A percentile compares a stretch with the other conserved stretches of the same genome.
These are phyloP conservation scores for Dryas iulia DNA, from an alignment of 1,140 invertebrate genomes.

Conservation along the genomic window DNA sequence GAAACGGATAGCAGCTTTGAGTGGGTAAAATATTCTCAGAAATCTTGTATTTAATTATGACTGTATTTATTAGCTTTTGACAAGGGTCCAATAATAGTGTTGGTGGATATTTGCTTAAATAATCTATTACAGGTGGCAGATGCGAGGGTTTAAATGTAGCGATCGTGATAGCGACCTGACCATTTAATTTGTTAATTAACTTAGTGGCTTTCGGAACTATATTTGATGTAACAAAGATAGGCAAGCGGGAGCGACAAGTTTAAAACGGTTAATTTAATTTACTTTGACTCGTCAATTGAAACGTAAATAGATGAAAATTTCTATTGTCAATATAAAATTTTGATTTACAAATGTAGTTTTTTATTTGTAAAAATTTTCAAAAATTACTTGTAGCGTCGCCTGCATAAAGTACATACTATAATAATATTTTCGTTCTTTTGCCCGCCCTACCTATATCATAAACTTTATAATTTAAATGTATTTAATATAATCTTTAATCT, in stretches of 20 bases:
- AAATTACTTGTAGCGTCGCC: too few relatives aligned
- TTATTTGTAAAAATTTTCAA: not conserved
- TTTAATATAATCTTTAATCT: too few relatives aligned
- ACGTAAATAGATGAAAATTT: not conserved
- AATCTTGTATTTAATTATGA: not conserved
- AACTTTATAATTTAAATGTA: too few relatives aligned
- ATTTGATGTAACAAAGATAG: slow-evolving; percentile 5
- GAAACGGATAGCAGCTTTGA: not conserved
- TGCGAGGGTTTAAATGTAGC: not conserved
- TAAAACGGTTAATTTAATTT: not conserved
- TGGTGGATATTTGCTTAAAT: not conserved
- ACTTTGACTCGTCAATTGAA: not conserved
- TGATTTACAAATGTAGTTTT: not conserved
- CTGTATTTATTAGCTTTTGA: not conserved
- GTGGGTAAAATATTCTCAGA: not conserved
- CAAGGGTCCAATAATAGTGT: not conserved
- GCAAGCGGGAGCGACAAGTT: not conserved
- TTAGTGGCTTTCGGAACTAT: slow-evolving; percentile 4
- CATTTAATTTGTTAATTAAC: slow-evolving; percentile 6
- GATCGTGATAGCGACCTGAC: slow-evolving; percentile 1
- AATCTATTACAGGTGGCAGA: not conserved
- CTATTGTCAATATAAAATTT: not conserved
- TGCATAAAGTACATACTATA: too few relatives aligned
- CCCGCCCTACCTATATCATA: too few relatives aligned
- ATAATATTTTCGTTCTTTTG: too few relatives aligned